Evolutionary conservation across 2,113 vertebrate genomes (phyloP).

Genomic region (Melanostigma gelatinosum): DNA sequence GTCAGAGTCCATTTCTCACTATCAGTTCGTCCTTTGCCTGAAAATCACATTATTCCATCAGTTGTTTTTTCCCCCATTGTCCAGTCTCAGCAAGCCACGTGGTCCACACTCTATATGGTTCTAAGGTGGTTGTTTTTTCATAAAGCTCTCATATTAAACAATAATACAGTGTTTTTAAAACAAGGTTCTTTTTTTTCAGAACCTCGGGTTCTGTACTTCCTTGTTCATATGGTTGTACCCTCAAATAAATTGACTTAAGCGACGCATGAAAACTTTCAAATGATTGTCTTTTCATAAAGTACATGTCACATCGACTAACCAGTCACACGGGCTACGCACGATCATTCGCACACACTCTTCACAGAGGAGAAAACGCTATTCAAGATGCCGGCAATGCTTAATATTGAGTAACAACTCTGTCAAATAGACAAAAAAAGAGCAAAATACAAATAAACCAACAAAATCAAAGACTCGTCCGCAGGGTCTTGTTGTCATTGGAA

Average conservation of each 20-base stretch:
- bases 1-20: conserved; percentile 62
- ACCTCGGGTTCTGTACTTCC: conserved; percentile 49
- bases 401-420: conserved; percentile 68
- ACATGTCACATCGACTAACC: conserved; percentile 63
- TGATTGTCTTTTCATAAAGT: conserved; percentile 83
- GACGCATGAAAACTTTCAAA: conserved; percentile 67
- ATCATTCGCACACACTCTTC: conserved; percentile 65
- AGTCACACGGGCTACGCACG: conserved; percentile 58
- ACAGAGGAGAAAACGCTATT: conserved; percentile 72
- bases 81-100: conserved; percentile 56
- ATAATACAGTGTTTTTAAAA: conserved; percentile 69
- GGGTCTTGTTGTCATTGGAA: conserved; percentile 68
- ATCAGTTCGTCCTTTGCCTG: conserved; percentile 46
- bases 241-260: conserved; percentile 68
- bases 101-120: conserved; percentile 56
- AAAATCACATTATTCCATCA: conserved; percentile 43
- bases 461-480: conserved; percentile 69
- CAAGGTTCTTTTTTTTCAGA: conserved; percentile 57
- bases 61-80: conserved; percentile 39
- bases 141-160: conserved; percentile 74
- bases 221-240: conserved; percentile 48
- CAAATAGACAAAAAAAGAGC: conserved; percentile 58
- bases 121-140: conserved; percentile 59
- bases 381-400: conserved; percentile 69
- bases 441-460: conserved; percentile 69